Evolutionary conservation across 2,888 invertebrate genomes (phyloP).

Genomic region (Pandemis corylana): DNA sequence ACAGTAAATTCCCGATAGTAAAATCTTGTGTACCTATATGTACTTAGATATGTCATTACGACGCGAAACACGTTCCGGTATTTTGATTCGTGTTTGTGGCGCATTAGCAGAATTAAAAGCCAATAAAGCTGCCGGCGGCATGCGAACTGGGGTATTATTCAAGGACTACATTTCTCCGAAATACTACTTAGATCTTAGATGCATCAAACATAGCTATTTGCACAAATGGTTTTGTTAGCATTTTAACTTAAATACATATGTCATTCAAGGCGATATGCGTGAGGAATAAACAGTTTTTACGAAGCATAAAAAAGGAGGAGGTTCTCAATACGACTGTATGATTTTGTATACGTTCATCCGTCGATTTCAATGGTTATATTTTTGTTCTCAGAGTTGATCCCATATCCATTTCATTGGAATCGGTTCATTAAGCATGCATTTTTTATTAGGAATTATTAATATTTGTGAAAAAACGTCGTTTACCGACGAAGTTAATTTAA

Average conservation of each 20-base stretch:
- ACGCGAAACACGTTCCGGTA: conserved; percentile 23
- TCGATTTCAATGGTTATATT: no score
- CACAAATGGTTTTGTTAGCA: background rate
- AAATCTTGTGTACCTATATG: background rate
- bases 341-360: no score
- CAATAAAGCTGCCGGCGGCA: conserved; percentile 16
- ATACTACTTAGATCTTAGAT: conserved; percentile 15
- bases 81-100: conserved; percentile 32
- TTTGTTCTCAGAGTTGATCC: no score
- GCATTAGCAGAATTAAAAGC: conserved; percentile 33
- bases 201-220: background rate
- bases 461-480: background rate
- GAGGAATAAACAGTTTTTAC: background rate
- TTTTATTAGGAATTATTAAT: background rate
- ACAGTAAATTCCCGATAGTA: conserved; percentile 5
- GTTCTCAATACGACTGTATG: no score
- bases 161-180: conserved; percentile 8
- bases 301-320: no score
- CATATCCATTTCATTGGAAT: no score
- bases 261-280: background rate
- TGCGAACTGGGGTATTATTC: conserved; percentile 19
- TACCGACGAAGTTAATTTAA: background rate
- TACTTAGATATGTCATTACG: conserved; percentile 12
- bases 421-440: no score
- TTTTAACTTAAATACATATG: background rate